Conservation (phyloP, 64 coral and sea anemone species). For the Astreopora myriophthalma region DNA sequence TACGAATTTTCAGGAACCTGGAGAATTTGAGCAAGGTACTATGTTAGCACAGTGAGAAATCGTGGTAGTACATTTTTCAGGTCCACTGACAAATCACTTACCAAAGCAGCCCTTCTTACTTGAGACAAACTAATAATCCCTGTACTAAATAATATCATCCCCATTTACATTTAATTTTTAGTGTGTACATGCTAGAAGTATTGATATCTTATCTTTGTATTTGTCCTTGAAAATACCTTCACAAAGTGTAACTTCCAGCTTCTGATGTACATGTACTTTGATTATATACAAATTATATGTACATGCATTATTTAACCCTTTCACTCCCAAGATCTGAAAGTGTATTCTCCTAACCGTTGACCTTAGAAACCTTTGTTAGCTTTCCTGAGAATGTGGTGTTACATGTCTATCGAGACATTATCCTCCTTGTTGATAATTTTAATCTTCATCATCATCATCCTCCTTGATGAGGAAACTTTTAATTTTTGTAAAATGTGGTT, state of each 20-base stretch:
- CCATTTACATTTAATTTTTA: neutral
- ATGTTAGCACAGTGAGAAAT: neutral
- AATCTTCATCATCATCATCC: neutral
- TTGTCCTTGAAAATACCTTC: neutral
- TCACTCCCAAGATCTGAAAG: neutral
- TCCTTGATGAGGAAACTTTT: no score
- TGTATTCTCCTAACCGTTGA: neutral
- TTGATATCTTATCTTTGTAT: neutral
- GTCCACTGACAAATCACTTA: neutral
- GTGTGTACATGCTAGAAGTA: neutral
- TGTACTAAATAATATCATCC: neutral
- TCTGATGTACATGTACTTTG: neutral
- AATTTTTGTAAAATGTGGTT: no score
- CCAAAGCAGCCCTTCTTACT: neutral
- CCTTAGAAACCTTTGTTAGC: neutral
- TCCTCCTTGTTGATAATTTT: neutral
- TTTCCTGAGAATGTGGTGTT: neutral
- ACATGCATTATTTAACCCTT: neutral
- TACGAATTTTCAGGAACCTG: conserved; percentile 42
- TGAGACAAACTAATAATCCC: neutral
- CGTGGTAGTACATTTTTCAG: neutral
- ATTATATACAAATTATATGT: neutral
- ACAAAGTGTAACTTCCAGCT: neutral
- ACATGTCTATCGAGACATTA: neutral
- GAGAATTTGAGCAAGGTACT: conserved; percentile 33